Percentiles rank a stretch among this genome's conserved stretches.
phyloP scores from a whole-genome alignment of 1,140 invertebrate species.

The Cydia strobilella region DNA sequence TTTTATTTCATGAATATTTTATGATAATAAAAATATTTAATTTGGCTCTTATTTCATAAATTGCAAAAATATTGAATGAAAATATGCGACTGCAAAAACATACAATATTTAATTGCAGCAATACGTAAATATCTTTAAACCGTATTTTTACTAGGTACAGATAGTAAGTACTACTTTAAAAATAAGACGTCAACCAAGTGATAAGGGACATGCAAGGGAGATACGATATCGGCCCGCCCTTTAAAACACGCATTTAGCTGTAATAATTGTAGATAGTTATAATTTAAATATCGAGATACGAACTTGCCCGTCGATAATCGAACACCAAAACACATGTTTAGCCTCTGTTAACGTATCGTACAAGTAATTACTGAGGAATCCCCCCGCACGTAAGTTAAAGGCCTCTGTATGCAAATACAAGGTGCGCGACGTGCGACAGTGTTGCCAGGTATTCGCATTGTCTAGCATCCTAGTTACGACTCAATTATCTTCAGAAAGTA shows the following conservation, averaged over 20 bases:
- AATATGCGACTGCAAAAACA: no score
- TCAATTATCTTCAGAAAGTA: conserved; percentile 55
- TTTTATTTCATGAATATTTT: no score
- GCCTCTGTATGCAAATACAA: conserved; percentile 51
- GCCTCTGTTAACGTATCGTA: conserved; percentile 41
- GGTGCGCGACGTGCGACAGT: conserved; percentile 44
- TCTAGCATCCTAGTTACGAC: conserved; percentile 51
- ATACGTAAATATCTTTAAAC: no score
- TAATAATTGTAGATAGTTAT: not conserved
- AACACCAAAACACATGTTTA: conserved; percentile 39
- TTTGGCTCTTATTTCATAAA: no score
- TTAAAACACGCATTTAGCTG: not conserved
- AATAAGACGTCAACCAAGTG: not conserved
- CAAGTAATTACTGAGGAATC: conserved; percentile 46
- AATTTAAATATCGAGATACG: not conserved
- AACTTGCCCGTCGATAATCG: not conserved
- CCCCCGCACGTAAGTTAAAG: conserved; percentile 36
- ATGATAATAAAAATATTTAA: no score
- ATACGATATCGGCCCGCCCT: conserved; percentile 17
- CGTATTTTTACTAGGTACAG: not conserved
- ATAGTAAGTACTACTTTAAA: not conserved
- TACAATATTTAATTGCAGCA: no score
- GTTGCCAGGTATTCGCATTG: conserved; percentile 52
- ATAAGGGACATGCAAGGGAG: conserved; percentile 18
- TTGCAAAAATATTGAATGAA: no score